Base-by-base conservation (phyloP, 2,797 vertebrate species). In the Pachyuromys duprasi region DNA sequence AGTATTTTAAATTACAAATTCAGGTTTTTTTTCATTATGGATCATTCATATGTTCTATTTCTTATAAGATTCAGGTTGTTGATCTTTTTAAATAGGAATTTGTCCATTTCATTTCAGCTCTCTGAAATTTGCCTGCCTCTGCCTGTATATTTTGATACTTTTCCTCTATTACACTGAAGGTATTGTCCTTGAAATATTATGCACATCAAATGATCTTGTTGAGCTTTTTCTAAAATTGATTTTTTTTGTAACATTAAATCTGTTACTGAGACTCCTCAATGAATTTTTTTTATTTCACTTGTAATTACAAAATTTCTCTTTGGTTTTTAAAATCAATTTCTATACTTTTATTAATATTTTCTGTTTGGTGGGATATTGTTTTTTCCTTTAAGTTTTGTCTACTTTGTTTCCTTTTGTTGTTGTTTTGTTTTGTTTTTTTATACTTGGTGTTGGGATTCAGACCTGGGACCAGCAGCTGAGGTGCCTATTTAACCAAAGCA, bases 1-100 rank as follows among this genome's bases (percentile, higher is more conserved):
- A 79, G 78, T 36, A 60, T 65, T 84, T 89, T 67, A 91, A 94
- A 74, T 79, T 57, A 83, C 26, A 74, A 81, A 67, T 75, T 90
- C 36, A 86, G 86, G n/a, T n/a, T n/a, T 11, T 80, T 65, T 36
- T 80, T 79, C 83, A 12, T 39, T 49, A 49, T 26, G 72, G 36
- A 8, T 65, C 20, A 45, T 45, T 75, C 15, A 90, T 8, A 67
- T 67, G 90, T 90, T 74, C 67, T 80, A 24, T 86, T 79, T 90
- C 15, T 74, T 80, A 20, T 45, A 5, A 53, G 63, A 75, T 45
- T 95, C 55, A 84, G 8, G 63, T 17, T 72, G 24, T 28, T 55
- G 22, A 81, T 62, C 84, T 92, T 78, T 89, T 65, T 57, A 17
- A 57, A 53, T 57, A 49, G 28, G 49, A 60, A 83, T 83, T 78